A percentile compares a stretch with the other conserved stretches of the same genome.
Conservation (phyloP, 2,113 vertebrate species). For the Thalassoma bifasciatum region DNA sequence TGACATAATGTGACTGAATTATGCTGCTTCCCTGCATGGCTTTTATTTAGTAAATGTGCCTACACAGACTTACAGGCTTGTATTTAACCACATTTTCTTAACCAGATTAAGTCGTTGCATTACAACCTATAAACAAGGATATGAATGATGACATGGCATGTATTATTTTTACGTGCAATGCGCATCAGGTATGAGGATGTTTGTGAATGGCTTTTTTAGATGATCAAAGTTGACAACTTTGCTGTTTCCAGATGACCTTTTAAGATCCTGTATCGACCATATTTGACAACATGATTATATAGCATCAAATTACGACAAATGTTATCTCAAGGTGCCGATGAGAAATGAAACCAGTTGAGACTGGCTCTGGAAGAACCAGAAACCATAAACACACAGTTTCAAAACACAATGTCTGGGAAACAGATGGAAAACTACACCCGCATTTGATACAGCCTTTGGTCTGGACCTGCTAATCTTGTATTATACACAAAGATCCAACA, state of each 20-base stretch:
- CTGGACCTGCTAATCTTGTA: too few species aligned
- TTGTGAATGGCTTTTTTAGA: background rate
- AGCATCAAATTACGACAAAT: too few species aligned
- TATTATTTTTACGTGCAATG: background rate
- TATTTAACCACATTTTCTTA: background rate
- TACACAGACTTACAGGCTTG: background rate
- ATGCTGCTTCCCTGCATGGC: background rate
- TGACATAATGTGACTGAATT: slow-evolving; percentile 9
- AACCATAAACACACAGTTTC: too few species aligned
- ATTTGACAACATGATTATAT: background rate
- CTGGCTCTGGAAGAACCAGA: too few species aligned
- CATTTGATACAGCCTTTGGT: too few species aligned
- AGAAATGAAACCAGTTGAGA: too few species aligned
- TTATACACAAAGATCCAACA: too few species aligned
- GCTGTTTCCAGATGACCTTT: background rate
- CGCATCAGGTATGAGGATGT: background rate
- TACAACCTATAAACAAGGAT: background rate
- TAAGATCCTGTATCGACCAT: background rate
- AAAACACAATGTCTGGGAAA: too few species aligned
- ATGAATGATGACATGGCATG: background rate
- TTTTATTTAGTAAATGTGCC: background rate
- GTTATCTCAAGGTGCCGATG: too few species aligned
- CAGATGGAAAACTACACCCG: too few species aligned
- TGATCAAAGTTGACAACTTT: background rate
- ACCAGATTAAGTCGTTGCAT: background rate